Conservation (phyloP, 2,888 invertebrate species). For the Phalangium opilio region DNA sequence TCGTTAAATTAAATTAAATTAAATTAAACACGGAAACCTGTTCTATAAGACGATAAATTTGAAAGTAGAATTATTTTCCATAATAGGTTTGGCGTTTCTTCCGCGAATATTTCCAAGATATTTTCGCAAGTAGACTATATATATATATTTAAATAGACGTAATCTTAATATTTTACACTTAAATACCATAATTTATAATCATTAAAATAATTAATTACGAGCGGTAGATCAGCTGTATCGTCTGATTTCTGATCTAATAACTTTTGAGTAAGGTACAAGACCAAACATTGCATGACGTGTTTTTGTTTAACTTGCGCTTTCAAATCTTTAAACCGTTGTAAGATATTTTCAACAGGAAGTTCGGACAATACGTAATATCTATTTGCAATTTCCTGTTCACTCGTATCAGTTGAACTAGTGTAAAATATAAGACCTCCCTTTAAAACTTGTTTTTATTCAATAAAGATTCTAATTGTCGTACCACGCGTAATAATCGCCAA, state of each 20-base stretch:
- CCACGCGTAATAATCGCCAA: conserved; percentile 13
- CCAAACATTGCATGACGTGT: no score
- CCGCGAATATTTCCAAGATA: conserved; percentile 12
- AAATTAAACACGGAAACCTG: conserved; percentile 4
- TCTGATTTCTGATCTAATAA: no score
- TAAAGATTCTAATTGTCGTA: neutral
- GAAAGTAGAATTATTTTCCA: conserved; percentile 15
- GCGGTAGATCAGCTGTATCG: conserved; percentile 1
- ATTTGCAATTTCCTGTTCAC: conserved; percentile 5
- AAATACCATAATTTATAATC: neutral
- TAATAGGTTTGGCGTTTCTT: conserved; percentile 11
- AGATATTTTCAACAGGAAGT: conserved; percentile 8
- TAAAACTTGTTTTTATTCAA: neutral
- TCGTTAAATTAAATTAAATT: no score
- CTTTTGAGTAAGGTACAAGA: no score
- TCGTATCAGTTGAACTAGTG: conserved; percentile 6
- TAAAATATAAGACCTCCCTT: neutral
- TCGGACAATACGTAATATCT: conserved; percentile 14
- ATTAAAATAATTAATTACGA: conserved; percentile 9
- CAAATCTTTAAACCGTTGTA: conserved; percentile 7
- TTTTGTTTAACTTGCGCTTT: no score
- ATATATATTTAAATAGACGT: neutral
- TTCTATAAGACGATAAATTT: conserved; percentile 10
- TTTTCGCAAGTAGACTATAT: conserved; percentile 10
- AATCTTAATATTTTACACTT: neutral